Evolutionary conservation across 1,140 invertebrate species (phyloP).

Genomic region (Wasmannia auropunctata): DNA sequence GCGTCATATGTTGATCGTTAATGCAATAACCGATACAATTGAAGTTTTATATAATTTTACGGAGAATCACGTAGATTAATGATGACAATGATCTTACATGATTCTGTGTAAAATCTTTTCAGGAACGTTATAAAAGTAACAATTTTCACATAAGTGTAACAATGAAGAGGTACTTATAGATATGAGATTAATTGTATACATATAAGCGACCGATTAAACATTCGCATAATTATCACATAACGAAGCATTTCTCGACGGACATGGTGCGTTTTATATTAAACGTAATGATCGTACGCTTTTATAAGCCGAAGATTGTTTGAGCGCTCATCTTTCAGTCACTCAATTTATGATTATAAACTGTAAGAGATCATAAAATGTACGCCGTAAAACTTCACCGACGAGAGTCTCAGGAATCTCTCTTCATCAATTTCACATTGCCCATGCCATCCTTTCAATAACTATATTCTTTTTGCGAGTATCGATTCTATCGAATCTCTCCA

Average conservation of each 20-base stretch:
- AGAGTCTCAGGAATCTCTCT: background rate
- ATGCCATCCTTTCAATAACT: background rate
- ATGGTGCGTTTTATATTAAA: background rate
- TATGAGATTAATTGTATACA: no score
- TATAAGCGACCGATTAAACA: background rate
- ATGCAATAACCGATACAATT: background rate
- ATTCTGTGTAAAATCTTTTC: background rate
- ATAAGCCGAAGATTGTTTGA: background rate
- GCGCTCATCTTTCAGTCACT: background rate
- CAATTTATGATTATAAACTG: background rate
- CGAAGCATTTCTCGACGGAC: background rate
- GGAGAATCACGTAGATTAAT: background rate
- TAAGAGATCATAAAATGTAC: background rate
- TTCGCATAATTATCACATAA: background rate
- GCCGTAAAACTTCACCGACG: background rate
- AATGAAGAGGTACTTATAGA: background rate
- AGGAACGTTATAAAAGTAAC: background rate
- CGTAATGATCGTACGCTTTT: background rate
- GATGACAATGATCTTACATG: no score
- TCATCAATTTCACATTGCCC: background rate
- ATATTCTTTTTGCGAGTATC: background rate
- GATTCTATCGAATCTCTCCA: background rate
- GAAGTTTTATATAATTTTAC: background rate
- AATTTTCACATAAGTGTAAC: background rate
- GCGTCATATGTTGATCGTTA: background rate